Evolutionary conservation across 2,113 vertebrate genomes (phyloP), one percentile per base, ranked within the genome.

Genomic region (Castor canadensis): DNA sequence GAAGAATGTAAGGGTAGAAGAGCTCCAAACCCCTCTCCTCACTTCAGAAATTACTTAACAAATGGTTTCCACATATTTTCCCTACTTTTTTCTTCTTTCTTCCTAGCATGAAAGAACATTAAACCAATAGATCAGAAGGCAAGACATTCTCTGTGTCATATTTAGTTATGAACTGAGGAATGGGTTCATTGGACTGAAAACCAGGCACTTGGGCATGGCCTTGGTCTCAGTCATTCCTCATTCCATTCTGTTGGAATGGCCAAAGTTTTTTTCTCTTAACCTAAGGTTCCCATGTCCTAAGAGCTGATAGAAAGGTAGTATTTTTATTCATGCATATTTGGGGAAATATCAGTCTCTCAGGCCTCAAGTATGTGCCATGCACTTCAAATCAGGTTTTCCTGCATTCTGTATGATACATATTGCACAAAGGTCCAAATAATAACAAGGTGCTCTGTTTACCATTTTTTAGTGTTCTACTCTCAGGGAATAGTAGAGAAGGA

Each of bases 351-450:
- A 89, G 38, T 15, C 32, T 75, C 5, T 93, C 52, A 91, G 54
- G 13, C 69, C 47, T 83, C 47, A 89, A 75, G 19, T 19, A 38
- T 87, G 40, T 91, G 45, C n/a, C 58, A 79, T 54, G 40, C 3
- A 38, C 56, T 89, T 92, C 84, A 80, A 94, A 91, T 96, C 22
- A 89, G 26, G 35, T 83, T 93, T 87, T 19, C 45, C 9, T 71
- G 38, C 87, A 83, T 17, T 87, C 28, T 54, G 4, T 85, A 58
- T 93, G 71, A 32, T 54, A 62, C 4, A 47, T 80, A 72, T 76
- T 94, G 16, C 19, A 13, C 71, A 32, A 72, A 77, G 45, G 5
- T 75, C 16, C 38, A 73, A 84, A 43, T 88, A 91, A 93, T 56
- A 84, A 38, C 13, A 76, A 30, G 24, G 26, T 96, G 17, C 16